phyloP scores from a whole-genome alignment of 2,113 vertebrate species.

The Neomonachus schauinslandi region DNA sequence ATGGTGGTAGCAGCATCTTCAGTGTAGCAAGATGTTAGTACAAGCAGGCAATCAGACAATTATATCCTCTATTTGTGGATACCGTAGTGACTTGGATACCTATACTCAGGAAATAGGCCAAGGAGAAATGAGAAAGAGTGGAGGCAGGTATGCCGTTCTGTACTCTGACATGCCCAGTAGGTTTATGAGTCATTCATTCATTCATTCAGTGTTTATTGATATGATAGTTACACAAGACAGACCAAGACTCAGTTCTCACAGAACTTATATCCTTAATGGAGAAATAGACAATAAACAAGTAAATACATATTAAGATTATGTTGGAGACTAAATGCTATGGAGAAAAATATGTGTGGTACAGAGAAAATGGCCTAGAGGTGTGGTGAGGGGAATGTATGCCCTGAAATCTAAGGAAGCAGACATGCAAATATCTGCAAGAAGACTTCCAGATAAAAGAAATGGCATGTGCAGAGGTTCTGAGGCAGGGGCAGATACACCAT shows the following conservation, averaged over 20 bases:
- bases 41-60: neutral
- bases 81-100: neutral
- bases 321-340: neutral
- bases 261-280: neutral
- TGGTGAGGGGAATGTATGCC: neutral
- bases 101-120: neutral
- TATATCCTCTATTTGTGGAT: neutral
- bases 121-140: neutral
- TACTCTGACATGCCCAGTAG: neutral
- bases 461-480: neutral
- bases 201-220: neutral
- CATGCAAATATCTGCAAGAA: neutral
- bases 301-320: neutral
- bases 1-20: neutral
- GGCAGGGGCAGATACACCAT: neutral
- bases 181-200: neutral
- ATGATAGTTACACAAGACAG: neutral
- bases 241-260: neutral
- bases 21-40: neutral
- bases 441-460: neutral
- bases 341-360: neutral
- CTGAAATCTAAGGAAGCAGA: neutral
- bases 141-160: neutral
- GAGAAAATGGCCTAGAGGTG: neutral
- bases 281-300: neutral